These are phyloP conservation scores for Sitodiplosis mosellana DNA, from an alignment of 1,140 invertebrate genomes.

Conservation along the genomic window DNA sequence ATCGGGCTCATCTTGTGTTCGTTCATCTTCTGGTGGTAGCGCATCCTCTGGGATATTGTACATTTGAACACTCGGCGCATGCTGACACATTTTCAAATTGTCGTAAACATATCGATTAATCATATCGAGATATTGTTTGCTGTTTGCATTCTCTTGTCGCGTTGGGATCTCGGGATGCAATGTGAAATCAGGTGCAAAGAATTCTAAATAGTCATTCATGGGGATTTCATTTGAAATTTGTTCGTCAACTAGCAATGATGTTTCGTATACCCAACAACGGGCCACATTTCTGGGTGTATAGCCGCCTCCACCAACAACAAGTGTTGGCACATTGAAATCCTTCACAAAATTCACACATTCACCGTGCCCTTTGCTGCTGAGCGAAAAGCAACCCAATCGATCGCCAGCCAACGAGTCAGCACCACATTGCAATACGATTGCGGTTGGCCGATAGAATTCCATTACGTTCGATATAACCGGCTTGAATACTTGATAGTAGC, in stretches of 20 bases:
- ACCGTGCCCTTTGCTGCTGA: conserved; percentile 56
- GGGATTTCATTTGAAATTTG: conserved; percentile 83
- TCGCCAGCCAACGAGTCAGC: conserved; percentile 95
- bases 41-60: conserved; percentile 69
- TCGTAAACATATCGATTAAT: conserved; percentile 72
- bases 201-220: conserved; percentile 86
- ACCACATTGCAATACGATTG: conserved; percentile 95
- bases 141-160: conserved; percentile 78
- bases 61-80: conserved; percentile 85
- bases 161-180: conserved; percentile 71
- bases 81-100: conserved; percentile 75
- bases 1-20: conserved; percentile 55
- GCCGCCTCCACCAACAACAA: conserved; percentile 68
- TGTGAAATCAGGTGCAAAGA: conserved; percentile 89
- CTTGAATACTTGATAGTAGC: conserved; percentile 81
- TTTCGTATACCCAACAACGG: conserved; percentile 98
- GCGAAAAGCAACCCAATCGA: conserved; percentile 43
- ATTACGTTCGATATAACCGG: conserved; percentile 87
- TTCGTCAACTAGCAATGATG: conserved; percentile 80
- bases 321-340: conserved; percentile 77
- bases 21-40: conserved; percentile 44
- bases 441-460: conserved; percentile 91
- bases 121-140: conserved; percentile 74
- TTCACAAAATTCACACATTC: conserved; percentile 96
- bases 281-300: conserved; percentile 97